A percentile compares a stretch with the other conserved stretches of the same genome.
These are phyloP conservation scores for Cyphomyrus discorhynchus DNA, from an alignment of 2,113 vertebrate species.

Conservation along the genomic window DNA sequence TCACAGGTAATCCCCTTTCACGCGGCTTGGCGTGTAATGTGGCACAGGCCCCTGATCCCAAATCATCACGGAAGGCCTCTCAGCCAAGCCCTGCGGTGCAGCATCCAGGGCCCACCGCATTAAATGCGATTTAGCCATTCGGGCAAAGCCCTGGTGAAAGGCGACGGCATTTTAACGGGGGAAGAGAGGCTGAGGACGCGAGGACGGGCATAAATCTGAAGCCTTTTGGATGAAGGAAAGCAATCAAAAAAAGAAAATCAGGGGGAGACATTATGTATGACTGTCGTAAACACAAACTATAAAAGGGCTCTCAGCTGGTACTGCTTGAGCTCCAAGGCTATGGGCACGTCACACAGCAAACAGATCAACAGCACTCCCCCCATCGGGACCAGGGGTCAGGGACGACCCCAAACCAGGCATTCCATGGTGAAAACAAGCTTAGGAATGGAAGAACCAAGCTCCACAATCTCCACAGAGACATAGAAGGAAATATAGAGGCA, in stretches of 20 bases:
- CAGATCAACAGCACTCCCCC: neutral
- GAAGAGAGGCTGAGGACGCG: neutral
- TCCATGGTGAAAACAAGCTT: neutral
- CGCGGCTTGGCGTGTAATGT: neutral
- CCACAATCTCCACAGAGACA: neutral
- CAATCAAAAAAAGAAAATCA: neutral
- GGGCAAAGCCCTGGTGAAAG: conserved; percentile 11
- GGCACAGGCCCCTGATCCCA: neutral
- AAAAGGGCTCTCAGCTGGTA: conserved; percentile 46
- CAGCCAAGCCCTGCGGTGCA: neutral
- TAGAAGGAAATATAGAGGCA: neutral
- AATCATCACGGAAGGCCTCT: neutral
- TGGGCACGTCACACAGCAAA: conserved; percentile 27
- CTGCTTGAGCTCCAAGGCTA: conserved; percentile 33
- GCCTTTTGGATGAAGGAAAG: neutral
- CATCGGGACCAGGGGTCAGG: neutral
- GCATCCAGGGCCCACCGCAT: neutral
- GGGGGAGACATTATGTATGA: conserved; percentile 34
- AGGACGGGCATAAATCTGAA: conserved; percentile 37
- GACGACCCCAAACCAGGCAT: neutral
- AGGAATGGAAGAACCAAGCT: neutral
- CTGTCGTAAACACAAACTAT: conserved; percentile 45
- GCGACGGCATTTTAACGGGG: neutral
- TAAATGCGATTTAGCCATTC: conserved; percentile 27
- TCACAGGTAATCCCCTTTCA: neutral